These are phyloP conservation scores for Sisor rabdophorus DNA, from an alignment of 2,113 vertebrate species.

Conservation along the genomic window DNA sequence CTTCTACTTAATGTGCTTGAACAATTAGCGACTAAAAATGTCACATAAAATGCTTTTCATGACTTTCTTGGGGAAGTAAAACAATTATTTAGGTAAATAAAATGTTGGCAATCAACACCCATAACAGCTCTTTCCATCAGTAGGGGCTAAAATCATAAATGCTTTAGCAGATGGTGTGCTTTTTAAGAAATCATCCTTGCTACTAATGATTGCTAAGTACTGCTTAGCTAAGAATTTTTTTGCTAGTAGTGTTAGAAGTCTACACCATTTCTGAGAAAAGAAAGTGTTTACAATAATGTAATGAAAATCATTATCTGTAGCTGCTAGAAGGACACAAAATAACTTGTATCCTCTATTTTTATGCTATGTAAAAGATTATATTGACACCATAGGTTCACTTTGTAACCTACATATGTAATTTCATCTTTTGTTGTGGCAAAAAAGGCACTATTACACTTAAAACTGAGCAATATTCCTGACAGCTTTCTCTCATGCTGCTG, in stretches of 20 bases:
- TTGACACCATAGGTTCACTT: too few species aligned
- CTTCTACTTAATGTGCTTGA: background rate
- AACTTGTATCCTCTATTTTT: too few species aligned
- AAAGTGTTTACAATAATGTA: conserved; percentile 6
- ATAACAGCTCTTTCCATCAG: conserved; percentile 63
- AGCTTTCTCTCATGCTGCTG: background rate
- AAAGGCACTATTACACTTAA: background rate
- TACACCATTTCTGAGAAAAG: conserved; percentile 24
- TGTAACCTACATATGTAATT: background rate
- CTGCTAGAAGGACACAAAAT: too few species aligned
- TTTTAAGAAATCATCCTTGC: conserved; percentile 59
- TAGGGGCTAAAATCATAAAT: conserved; percentile 62
- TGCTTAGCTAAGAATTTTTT: background rate
- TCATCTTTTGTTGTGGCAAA: background rate
- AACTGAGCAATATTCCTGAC: background rate
- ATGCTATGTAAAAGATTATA: too few species aligned
- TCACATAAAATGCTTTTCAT: conserved; percentile 7
- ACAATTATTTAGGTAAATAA: conserved; percentile 44
- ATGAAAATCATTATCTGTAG: too few species aligned
- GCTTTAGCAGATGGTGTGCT: conserved; percentile 74
- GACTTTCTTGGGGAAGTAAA: conserved; percentile 16
- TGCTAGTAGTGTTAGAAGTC: too few species aligned
- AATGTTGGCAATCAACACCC: conserved; percentile 51
- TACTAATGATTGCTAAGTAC: too few species aligned
- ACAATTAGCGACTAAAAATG: conserved; percentile 18